These are phyloP conservation scores for Micropterix aruncella DNA, from an alignment of 2,888 invertebrate genomes.

Conservation along the genomic window DNA sequence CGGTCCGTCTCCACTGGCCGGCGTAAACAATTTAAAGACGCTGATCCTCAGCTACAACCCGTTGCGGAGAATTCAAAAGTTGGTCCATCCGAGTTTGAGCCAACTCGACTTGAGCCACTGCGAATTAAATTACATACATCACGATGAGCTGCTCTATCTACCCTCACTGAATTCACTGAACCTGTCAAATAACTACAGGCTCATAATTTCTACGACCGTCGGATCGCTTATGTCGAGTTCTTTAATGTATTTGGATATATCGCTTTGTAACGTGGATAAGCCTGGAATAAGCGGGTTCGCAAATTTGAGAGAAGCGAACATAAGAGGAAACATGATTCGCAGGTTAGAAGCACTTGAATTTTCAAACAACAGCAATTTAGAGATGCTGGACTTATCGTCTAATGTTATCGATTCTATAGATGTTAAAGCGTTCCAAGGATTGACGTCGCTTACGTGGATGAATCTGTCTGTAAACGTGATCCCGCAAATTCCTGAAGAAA, in stretches of 20 bases:
- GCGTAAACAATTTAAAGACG: conserved; percentile 35
- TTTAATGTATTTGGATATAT: conserved; percentile 42
- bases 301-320: conserved; percentile 37
- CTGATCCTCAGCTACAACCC: conserved; percentile 40
- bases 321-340: conserved; percentile 50
- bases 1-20: conserved; percentile 32
- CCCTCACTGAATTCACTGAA: conserved; percentile 43
- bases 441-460: conserved; percentile 40
- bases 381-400: conserved; percentile 47
- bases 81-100: conserved; percentile 35
- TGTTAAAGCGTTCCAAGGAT: conserved; percentile 42
- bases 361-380: conserved; percentile 41
- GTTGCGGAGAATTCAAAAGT: conserved; percentile 25
- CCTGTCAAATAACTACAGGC: conserved; percentile 44
- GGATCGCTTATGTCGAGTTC: conserved; percentile 32
- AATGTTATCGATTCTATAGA: conserved; percentile 50
- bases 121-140: conserved; percentile 32
- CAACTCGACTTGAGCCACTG: conserved; percentile 44
- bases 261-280: conserved; percentile 44
- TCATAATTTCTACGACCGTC: conserved; percentile 29
- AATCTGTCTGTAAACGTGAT: conserved; percentile 61
- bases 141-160: conserved; percentile 39
- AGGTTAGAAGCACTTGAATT: conserved; percentile 43
- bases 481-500: conserved; percentile 38
- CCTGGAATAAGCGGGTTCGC: conserved; percentile 48